Percentiles rank a stretch among this genome's conserved stretches.
Conservation (phyloP, 2,888 invertebrate species). For the Osmoderma eremita region DNA sequence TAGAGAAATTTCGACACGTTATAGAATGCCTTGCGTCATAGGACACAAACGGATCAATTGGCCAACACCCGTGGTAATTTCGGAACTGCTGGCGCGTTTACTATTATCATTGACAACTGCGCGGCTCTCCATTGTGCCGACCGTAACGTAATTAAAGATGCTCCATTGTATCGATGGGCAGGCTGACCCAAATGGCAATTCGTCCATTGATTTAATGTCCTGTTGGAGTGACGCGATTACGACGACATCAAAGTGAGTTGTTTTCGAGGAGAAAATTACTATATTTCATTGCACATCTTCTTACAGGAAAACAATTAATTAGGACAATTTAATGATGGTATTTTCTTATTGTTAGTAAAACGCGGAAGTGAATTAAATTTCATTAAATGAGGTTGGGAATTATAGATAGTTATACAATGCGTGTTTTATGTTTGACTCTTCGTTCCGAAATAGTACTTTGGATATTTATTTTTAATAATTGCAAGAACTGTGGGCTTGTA, state of each 20-base stretch:
- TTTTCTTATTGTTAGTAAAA: too few relatives aligned
- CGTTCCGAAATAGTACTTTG: too few relatives aligned
- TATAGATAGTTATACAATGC: too few relatives aligned
- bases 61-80: conserved; percentile 9
- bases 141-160: conserved; percentile 17
- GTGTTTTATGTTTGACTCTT: too few relatives aligned
- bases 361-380: too few relatives aligned
- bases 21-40: neutral
- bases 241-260: conserved; percentile 2
- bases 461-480: too few relatives aligned
- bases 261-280: conserved; percentile 8
- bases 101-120: neutral
- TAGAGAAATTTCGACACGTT: too few relatives aligned
- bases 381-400: too few relatives aligned
- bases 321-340: too few relatives aligned
- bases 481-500: too few relatives aligned
- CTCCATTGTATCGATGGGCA: conserved; percentile 8
- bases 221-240: conserved; percentile 4
- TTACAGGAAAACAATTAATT: too few relatives aligned
- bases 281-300: neutral
- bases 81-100: conserved; percentile 13
- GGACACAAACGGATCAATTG: conserved; percentile 9
- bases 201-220: conserved; percentile 19
- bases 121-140: neutral
- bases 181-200: conserved; percentile 14